phyloP scores from a whole-genome alignment of 2,113 vertebrate species.

The Hymenochirus boettgeri region DNA sequence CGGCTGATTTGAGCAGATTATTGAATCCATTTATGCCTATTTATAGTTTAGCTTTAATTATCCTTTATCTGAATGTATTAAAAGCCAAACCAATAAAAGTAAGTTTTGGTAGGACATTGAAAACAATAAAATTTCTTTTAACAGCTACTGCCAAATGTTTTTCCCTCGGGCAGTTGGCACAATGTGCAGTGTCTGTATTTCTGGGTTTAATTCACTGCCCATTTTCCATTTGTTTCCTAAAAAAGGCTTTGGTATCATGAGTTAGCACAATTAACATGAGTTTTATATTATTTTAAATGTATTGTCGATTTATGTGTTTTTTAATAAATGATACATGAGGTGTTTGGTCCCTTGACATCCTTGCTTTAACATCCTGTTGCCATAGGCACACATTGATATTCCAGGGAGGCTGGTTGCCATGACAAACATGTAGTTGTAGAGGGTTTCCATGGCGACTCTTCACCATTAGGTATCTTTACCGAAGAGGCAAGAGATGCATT shows the following conservation, averaged over 20 bases:
- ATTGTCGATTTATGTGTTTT: slow-evolving; percentile 47
- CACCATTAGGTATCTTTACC: slow-evolving; percentile 58
- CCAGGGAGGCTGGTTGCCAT: slow-evolving; percentile 68
- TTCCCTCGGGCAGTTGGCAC: no score
- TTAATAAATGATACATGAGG: slow-evolving; percentile 66
- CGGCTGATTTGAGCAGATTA: no score
- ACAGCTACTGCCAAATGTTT: no score
- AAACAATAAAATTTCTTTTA: no score
- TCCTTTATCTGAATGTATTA: no score
- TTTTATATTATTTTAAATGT: slow-evolving; percentile 34
- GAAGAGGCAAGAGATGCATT: slow-evolving; percentile 50
- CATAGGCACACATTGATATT: slow-evolving; percentile 75
- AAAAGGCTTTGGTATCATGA: not conserved
- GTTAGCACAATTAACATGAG: not conserved
- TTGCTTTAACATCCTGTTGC: slow-evolving; percentile 63
- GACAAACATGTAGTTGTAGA: slow-evolving; percentile 65
- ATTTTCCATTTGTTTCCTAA: no score
- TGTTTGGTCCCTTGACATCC: slow-evolving; percentile 61
- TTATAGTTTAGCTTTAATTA: no score
- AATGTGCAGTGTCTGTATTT: not conserved
- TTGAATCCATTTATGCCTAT: no score
- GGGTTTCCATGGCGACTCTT: slow-evolving; percentile 63
- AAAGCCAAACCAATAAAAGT: no score
- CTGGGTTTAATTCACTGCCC: no score
- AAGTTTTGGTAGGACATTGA: no score